Base-by-base conservation (phyloP, 2,113 vertebrate species). In the Puntigrus tetrazona region DNA sequence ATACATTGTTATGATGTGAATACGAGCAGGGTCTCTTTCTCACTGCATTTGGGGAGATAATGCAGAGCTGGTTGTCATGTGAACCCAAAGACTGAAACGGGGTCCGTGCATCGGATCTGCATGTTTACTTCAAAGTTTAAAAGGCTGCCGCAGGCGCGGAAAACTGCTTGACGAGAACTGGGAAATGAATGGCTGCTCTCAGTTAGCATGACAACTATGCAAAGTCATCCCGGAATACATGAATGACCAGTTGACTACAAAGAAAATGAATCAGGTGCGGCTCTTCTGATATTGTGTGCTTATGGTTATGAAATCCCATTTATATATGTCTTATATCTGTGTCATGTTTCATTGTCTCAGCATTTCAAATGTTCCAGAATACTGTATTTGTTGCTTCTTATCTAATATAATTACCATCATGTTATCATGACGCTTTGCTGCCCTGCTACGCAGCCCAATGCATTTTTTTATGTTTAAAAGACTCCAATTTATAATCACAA, bases 351-450 rank as follows among this genome's bases (percentile, higher is more conserved):
- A 84, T 27, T 92, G 90, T 93, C 65, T 85, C 55, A 88, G 89
- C 89, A 86, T 92, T 38, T 88, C 86, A 47, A 87, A 38, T 78
- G 69, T 78, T 59, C 81, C 13, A 84, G 80, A 87, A 92, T 80
- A 88, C 72, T 92, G 91, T 94, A 87, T 87, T 9, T 92, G 92
- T 94, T 92, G 78, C 74, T 92, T 61, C 45, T 92, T 91, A 92
- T 89, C 85, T 92, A 87, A 92, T 89, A 89, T 85, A 90, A 88
- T 81, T 84, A 52, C 87, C 94, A 95, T 94, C 93, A 88, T 91
- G 94, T 95, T 93, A 92, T 94, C 93, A 88, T 91, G 91, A 88
- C 72, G 87, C 92, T 92, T 92, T 89, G 89, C 91, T 78, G 87
- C 81, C 79, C 52, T 88, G 92, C 92, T 92, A 93, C 94, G 90